Evolutionary conservation across 2,113 vertebrate species (phyloP).

Genomic region (Cyanoderma ruficeps): DNA sequence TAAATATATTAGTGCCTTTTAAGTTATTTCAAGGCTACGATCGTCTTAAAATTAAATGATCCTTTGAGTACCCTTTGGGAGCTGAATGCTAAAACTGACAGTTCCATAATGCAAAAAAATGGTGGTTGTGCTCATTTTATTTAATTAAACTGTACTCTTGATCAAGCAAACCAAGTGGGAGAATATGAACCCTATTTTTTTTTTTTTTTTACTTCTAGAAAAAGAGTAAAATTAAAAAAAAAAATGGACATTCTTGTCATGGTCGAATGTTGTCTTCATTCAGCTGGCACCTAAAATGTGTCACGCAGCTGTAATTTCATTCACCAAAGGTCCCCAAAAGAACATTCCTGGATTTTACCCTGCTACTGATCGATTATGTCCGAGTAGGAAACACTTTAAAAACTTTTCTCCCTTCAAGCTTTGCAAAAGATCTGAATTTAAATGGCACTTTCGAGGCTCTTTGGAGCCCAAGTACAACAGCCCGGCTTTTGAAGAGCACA

Average conservation of each 20-base stretch:
- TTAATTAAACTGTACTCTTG: constrained; percentile 37
- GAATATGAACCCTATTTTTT: background rate
- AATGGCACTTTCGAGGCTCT: background rate
- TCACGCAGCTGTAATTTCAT: background rate
- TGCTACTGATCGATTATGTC: background rate
- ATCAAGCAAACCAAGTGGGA: background rate
- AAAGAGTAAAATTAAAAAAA: background rate
- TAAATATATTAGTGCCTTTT: constrained; percentile 33
- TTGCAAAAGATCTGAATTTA: background rate
- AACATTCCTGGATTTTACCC: background rate
- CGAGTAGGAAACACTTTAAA: background rate
- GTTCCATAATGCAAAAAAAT: background rate
- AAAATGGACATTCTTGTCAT: background rate
- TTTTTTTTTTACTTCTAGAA: background rate
- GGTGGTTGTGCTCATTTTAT: background rate
- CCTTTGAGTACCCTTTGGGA: constrained; percentile 8
- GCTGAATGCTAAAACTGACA: constrained; percentile 7
- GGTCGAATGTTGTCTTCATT: background rate
- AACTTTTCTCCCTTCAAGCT: background rate
- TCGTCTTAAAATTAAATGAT: constrained; percentile 53
- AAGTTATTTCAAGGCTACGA: constrained; percentile 44
- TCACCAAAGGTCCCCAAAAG: background rate
- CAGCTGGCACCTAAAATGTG: background rate
- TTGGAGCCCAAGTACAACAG: background rate
- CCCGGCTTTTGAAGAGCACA: background rate